Evolutionary conservation across 2,888 invertebrate genomes (phyloP), one percentile per base, ranked within the genome.

Genomic region (Eupithecia dodoneata): DNA sequence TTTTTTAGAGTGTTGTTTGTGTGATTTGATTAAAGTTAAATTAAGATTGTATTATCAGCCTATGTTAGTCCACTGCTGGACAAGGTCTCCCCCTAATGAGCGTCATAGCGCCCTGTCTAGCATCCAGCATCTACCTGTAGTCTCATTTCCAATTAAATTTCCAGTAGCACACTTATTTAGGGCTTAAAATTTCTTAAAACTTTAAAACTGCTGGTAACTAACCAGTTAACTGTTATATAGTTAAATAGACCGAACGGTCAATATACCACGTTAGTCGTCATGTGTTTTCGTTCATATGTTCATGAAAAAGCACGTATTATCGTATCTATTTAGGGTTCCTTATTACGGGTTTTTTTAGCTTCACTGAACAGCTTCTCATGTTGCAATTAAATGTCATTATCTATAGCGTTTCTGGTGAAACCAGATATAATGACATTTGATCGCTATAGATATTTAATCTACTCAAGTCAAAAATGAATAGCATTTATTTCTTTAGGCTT

Each of bases 261-360:
- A 69, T 69, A 45, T 45, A 69, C 42, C 67, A 69, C 67, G 67
- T 69, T 15, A 10, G 44, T 44, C 44, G 1, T n/a, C 67, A 69
- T 45, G 67, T 69, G 67, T n/a, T 44, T 69, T 63, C 15, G n/a
- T 66, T 42, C 66, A 66, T 44, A 15, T 69, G 15, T 71, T 52
- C 55, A 55, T 71, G 71, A 52, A 71, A 41, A 55, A 71, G 42
- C 71, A 71, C 71, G 71, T 69, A n/a, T 18, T n/a, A 44, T 69
- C n/a, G 65, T 41, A 41, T 41, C 6, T 67, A 7, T 67, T 69
- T 69, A 44, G 67, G 67, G 67, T 69, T 69, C 67, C 44, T 45
- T n/a, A 44, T 15, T n/a, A 45, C 7, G 7, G 7, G 2, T n/a
- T 55, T n/a, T n/a, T 7, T 55, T 7, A 5, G n/a, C 3, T 55